Evolutionary conservation across 1,140 invertebrate genomes (phyloP).

Genomic region (Ostrea edulis): DNA sequence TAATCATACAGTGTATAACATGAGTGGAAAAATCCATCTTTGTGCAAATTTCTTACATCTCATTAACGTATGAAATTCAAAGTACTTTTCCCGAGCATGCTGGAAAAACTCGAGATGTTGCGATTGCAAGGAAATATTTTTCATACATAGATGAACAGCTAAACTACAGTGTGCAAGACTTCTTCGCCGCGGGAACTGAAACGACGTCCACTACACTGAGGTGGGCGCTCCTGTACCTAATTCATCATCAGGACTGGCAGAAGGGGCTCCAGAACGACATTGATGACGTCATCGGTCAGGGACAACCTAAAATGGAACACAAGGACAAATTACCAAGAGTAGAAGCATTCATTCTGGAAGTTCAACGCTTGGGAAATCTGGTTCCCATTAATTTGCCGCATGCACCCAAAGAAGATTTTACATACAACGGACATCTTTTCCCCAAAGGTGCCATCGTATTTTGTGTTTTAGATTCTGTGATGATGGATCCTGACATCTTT

Average conservation of each 20-base stretch:
- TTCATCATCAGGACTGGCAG: slow-evolving; percentile 76
- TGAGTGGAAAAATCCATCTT: too few species aligned
- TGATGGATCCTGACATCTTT: slow-evolving; percentile 80
- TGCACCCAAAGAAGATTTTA: slow-evolving; percentile 62
- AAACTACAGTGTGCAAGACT: slow-evolving; percentile 81
- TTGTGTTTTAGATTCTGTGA: slow-evolving; percentile 67
- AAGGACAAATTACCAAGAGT: slow-evolving; percentile 44
- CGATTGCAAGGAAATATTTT: neutral
- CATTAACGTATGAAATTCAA: too few species aligned
- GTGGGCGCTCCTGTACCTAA: slow-evolving; percentile 84
- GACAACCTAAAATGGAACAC: slow-evolving; percentile 28
- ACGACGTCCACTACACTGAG: slow-evolving; percentile 90
- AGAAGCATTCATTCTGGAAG: slow-evolving; percentile 61
- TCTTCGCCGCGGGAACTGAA: slow-evolving; percentile 94
- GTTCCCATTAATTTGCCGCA: slow-evolving; percentile 74
- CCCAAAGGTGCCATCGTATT: slow-evolving; percentile 73
- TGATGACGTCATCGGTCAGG: slow-evolving; percentile 53
- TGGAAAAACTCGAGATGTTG: too few species aligned
- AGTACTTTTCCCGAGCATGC: too few species aligned
- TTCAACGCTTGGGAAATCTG: slow-evolving; percentile 51
- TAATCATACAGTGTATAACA: too few species aligned
- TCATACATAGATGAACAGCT: slow-evolving; percentile 39
- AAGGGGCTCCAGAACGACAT: slow-evolving; percentile 58
- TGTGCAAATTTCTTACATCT: too few species aligned
- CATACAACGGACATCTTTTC: slow-evolving; percentile 69